These are phyloP conservation scores for Myotis davidii DNA, from an alignment of 2,113 vertebrate genomes.

Conservation along the genomic window DNA sequence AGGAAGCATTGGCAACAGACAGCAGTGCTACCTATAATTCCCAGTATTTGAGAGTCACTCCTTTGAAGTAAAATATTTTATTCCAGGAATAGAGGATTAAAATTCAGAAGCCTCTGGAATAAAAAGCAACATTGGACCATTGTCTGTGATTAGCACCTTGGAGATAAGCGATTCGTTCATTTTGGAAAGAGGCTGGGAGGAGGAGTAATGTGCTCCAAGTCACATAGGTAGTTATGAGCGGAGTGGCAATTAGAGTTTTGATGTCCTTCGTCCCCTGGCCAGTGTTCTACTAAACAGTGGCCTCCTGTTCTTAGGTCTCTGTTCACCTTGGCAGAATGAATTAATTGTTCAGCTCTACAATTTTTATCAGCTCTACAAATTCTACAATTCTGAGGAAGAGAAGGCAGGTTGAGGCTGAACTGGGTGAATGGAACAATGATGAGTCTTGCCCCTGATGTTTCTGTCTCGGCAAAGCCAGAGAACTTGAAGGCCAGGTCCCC, in stretches of 20 bases:
- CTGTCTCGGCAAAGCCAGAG: neutral
- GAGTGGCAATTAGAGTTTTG: neutral
- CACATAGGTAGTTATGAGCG: neutral
- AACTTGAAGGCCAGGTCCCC: neutral
- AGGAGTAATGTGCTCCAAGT: neutral
- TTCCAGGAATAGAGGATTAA: neutral
- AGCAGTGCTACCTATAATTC: neutral
- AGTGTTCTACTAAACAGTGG: neutral
- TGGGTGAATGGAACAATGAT: neutral
- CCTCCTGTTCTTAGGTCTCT: neutral
- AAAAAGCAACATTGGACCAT: neutral
- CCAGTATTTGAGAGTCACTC: constrained; percentile 12
- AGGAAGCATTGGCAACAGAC: neutral
- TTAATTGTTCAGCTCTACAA: neutral
- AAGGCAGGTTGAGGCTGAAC: neutral
- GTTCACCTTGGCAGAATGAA: neutral
- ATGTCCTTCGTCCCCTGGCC: neutral
- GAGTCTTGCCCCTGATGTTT: neutral
- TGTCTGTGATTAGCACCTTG: neutral
- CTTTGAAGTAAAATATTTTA: constrained; percentile 36
- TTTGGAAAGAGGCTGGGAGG: neutral
- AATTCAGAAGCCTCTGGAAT: constrained; percentile 1
- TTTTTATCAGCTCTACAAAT: neutral
- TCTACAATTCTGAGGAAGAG: neutral
- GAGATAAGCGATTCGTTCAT: constrained; percentile 35